Evolutionary conservation across 2,113 vertebrate species (phyloP).

Genomic region (Tursiops truncatus): DNA sequence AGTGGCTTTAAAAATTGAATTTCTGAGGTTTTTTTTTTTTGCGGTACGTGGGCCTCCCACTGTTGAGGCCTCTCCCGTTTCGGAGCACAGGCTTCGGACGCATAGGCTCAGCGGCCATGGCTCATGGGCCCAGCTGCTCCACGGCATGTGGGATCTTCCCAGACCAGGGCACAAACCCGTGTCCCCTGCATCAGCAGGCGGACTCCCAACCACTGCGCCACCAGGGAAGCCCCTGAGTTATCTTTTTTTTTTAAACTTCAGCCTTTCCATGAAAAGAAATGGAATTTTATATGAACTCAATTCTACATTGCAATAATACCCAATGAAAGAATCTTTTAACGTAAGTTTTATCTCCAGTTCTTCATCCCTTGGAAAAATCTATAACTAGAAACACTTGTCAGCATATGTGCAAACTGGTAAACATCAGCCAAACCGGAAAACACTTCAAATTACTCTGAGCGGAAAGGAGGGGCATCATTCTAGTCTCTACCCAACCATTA

Average conservation of each 20-base stretch:
- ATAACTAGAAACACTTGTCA: background rate
- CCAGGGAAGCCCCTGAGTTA: background rate
- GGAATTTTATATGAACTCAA: background rate
- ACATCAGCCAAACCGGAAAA: background rate
- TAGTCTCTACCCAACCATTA: background rate
- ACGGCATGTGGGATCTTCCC: no score
- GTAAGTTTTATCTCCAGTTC: background rate
- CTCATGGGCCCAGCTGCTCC: no score
- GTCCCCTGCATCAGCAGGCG: no score
- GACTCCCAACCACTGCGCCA: no score
- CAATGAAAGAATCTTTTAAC: background rate
- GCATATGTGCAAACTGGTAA: background rate
- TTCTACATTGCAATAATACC: background rate
- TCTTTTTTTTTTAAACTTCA: background rate
- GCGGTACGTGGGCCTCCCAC: no score
- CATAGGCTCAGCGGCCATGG: no score
- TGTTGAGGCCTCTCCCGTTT: no score
- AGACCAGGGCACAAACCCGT: no score
- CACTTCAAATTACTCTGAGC: background rate
- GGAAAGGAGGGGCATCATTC: background rate
- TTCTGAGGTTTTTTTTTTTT: background rate
- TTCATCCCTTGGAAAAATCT: background rate
- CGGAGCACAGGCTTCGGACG: no score
- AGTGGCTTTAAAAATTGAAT: background rate
- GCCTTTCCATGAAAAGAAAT: constrained; percentile 11